Percentiles rank a stretch among this genome's conserved stretches.
Conservation (phyloP, 2,888 invertebrate genomes). For the Eurytoma californica region DNA sequence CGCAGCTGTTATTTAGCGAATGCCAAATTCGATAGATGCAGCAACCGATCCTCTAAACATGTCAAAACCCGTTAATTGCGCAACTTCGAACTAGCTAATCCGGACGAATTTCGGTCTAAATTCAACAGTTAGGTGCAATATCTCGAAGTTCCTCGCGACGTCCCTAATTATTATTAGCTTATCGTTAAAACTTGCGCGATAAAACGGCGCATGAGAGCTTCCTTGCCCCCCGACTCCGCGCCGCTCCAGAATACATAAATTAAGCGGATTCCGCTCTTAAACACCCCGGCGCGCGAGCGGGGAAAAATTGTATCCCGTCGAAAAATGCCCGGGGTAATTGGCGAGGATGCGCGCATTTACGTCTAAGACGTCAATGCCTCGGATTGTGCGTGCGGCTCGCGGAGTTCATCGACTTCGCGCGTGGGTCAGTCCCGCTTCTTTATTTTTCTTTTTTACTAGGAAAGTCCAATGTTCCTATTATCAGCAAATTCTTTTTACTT, state of each 20-base stretch:
- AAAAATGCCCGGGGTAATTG: slow-evolving; percentile 27
- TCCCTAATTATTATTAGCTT: slow-evolving; percentile 42
- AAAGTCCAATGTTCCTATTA: too few relatives aligned
- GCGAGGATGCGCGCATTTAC: slow-evolving; percentile 25
- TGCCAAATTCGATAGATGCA: too few relatives aligned
- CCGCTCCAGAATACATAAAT: slow-evolving; percentile 26
- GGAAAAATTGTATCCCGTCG: slow-evolving; percentile 1
- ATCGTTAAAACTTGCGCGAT: slow-evolving; percentile 38
- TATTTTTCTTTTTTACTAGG: too few relatives aligned
- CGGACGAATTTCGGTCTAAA: too few relatives aligned
- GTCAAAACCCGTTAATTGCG: not conserved
- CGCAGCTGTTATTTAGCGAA: too few relatives aligned
- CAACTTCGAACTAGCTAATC: not conserved
- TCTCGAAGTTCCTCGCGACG: not conserved
- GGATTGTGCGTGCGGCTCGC: slow-evolving; percentile 16
- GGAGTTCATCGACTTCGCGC: not conserved
- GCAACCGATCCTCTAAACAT: not conserved
- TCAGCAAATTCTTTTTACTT: too few relatives aligned
- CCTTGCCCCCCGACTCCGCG: not conserved
- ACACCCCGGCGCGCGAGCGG: slow-evolving; percentile 5
- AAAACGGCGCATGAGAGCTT: not conserved
- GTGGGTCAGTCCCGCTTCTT: not conserved
- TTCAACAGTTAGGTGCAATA: too few relatives aligned
- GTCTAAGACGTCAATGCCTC: slow-evolving; percentile 23
- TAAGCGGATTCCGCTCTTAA: slow-evolving; percentile 34